Evolutionary conservation across 2,888 invertebrate species (phyloP), one percentile per base, ranked within the genome.

Genomic region (Acrobasis consociella): DNA sequence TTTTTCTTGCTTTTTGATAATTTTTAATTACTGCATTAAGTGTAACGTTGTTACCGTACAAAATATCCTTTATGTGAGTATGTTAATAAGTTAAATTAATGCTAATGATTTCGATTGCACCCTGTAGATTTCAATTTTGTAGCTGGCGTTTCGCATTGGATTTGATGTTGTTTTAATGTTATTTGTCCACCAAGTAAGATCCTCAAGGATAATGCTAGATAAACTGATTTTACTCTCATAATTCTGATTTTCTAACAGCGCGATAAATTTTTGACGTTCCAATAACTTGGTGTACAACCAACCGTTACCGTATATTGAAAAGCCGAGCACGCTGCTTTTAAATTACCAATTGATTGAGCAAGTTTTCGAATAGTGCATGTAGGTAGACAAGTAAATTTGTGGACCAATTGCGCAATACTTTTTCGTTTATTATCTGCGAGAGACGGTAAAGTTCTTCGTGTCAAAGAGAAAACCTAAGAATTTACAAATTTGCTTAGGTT

Each of bases 261-360:
- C 50, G n/a, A 63, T 22, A 17, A 49, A 62, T 13, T 65, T 65
- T 60, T 58, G 42, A 2, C 65, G 49, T 62, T 65, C 62, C 11
- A 65, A 49, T 16, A 22, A 51, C 39, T 62, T 65, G n/a, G n/a
- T n/a, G n/a, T n/a, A n/a, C n/a, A n/a, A n/a, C n/a, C n/a, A n/a
- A n/a, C n/a, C n/a, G n/a, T n/a, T n/a, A n/a, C n/a, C n/a, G n/a
- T n/a, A n/a, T n/a, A n/a, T n/a, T n/a, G n/a, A n/a, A n/a, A n/a
- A n/a, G n/a, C n/a, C n/a, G n/a, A n/a, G n/a, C n/a, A n/a, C n/a
- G n/a, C n/a, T n/a, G n/a, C n/a, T 59, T 15, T n/a, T n/a, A n/a
- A n/a, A n/a, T n/a, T n/a, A n/a, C n/a, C n/a, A n/a, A n/a, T n/a
- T n/a, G n/a, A n/a, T 55, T 60, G 49, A 5, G 63, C 22, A 15